Evolutionary conservation across 2,797 vertebrate species (phyloP).

Genomic region (Crypturellus tataupa): DNA sequence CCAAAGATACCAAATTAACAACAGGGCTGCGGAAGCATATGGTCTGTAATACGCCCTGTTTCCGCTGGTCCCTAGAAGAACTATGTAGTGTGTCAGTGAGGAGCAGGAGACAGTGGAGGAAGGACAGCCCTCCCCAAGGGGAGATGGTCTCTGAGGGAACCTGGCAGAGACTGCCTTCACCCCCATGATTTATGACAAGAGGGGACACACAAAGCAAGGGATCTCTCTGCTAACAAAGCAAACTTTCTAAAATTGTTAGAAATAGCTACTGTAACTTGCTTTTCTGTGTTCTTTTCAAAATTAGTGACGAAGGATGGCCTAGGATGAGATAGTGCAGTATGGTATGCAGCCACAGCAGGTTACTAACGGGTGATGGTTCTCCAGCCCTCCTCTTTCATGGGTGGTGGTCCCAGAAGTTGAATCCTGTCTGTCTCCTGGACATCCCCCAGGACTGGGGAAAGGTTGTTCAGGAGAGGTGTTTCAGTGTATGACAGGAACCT

Average conservation of each 20-base stretch:
- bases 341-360: too few species aligned
- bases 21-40: not conserved
- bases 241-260: not conserved
- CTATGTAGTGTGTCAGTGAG: not conserved
- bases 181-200: not conserved
- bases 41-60: not conserved
- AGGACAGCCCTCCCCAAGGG: fast-evolving
- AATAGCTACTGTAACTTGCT: not conserved
- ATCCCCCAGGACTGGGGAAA: not conserved
- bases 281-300: not conserved
- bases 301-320: not conserved
- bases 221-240: not conserved
- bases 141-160: not conserved
- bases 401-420: not conserved
- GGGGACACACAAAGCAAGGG: not conserved
- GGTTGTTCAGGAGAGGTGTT: not conserved
- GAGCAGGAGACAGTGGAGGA: not conserved
- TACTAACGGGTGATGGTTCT: not conserved
- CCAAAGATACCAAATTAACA: not conserved
- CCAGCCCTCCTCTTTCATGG: not conserved
- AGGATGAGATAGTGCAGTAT: not conserved
- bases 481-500: not conserved
- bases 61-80: not conserved
- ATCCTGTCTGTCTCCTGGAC: not conserved
- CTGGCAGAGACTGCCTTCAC: not conserved